Evolutionary conservation across 2,888 invertebrate genomes (phyloP), one percentile per base, ranked within the genome.

Genomic region (Volucella bombylans): DNA sequence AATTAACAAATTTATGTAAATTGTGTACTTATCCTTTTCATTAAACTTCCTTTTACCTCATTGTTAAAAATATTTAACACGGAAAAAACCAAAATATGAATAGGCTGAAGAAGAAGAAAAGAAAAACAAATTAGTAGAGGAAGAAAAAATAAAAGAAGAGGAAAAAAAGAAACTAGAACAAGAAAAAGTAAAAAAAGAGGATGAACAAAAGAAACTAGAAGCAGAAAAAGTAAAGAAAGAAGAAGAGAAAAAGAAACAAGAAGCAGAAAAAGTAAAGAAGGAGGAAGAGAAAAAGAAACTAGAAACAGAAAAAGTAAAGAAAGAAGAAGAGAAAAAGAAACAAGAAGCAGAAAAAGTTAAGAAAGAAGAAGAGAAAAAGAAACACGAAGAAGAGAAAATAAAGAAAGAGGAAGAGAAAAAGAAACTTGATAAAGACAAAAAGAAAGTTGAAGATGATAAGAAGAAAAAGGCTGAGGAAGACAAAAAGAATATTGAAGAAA

Each of bases 91-190:
- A n/a, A n/a, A n/a, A n/a, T n/a, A n/a, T n/a, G n/a, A 87, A 77
- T 74, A 89, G 71, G 76, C 31, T 64, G 88, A 88, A 87, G 88
- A 87, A 87, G 73, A 86, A 54, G 14, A 64, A 88, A 77, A 86
- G 88, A 81, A 89, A 91, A 87, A 82, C 88, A 89, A 87, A 87
- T 86, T 85, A 45, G 3, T 23, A 86, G 88, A 78, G 78, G 62
- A 18, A 9, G 79, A 88, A 59, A 82, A 87, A 50, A 85, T 82
- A 39, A 83, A 85, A 72, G 92, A 92, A 79, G 78, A 41, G 2
- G 93, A 93, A 88, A 93, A 93, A 87, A 92, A 93, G 82, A 88
- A 88, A 45, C 92, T 92, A 89, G 91, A 92, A 83, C 92, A 4
- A 93, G 89, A 82, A 87, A 54, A 89, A 88, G 78, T 89, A 82